Percentiles rank a stretch among this genome's conserved stretches.
Evolutionary conservation across 1,140 invertebrate genomes (phyloP).

Genomic region (Oncopodura yosiiana): DNA sequence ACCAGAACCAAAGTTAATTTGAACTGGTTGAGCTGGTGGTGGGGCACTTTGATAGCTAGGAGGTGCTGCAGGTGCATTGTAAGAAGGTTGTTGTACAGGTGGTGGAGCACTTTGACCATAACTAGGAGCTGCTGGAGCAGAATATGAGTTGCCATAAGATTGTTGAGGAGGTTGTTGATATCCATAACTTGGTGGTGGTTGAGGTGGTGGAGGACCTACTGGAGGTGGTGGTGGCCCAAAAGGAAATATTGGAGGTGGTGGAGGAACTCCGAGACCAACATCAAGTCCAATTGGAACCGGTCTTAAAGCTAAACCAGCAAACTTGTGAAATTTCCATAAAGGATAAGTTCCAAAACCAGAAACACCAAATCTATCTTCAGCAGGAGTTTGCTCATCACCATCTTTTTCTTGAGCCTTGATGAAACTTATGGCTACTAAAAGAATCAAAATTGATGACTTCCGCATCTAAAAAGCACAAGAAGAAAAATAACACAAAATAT

Average conservation of each 20-base stretch:
- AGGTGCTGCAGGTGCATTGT: conserved; percentile 8
- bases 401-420: no score
- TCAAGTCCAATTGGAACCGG: conserved; percentile 33
- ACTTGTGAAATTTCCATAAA: conserved; percentile 35
- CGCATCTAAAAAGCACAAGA: conserved; percentile 1
- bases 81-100: not conserved
- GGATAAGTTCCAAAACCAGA: conserved; percentile 33
- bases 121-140: conserved; percentile 3
- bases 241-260: conserved; percentile 15
- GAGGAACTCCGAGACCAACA: conserved; percentile 22
- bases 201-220: not conserved
- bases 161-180: not conserved
- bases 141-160: not conserved
- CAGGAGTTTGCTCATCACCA: not conserved
- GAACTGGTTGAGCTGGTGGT: not conserved
- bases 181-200: not conserved
- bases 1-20: no score
- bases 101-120: no score
- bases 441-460: not conserved
- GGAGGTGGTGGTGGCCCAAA: not conserved
- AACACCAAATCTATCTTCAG: conserved; percentile 7
- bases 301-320: conserved; percentile 27
- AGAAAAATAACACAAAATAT: no score
- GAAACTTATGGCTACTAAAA: not conserved
- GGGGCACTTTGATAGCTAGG: not conserved